A percentile compares a stretch with the other conserved stretches of the same genome.
Evolutionary conservation across 2,797 vertebrate genomes (phyloP).

Genomic region (Streptopelia turtur): DNA sequence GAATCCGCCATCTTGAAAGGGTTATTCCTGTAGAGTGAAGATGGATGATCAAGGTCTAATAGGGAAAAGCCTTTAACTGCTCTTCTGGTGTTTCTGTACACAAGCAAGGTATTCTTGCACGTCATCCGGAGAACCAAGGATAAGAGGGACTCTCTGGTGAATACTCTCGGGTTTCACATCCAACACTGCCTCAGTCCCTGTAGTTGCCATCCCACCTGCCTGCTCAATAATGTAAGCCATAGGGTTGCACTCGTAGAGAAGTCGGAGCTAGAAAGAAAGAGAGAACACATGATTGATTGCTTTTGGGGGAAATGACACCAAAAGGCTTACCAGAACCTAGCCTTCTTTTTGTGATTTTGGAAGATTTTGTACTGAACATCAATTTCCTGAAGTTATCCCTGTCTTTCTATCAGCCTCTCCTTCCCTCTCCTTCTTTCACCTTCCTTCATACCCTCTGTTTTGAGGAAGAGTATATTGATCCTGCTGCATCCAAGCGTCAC

Average conservation of each 20-base stretch:
- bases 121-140: conserved; percentile 91
- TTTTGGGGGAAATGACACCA: background rate
- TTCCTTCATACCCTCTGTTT: background rate
- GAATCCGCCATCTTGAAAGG: background rate
- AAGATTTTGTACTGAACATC: background rate
- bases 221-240: conserved; percentile 94
- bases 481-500: background rate
- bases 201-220: conserved; percentile 91
- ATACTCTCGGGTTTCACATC: conserved; percentile 90
- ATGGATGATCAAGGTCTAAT: background rate
- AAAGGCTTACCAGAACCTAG: background rate
- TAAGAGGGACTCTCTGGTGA: conserved; percentile 89
- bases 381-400: background rate
- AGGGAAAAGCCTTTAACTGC: conserved; percentile 56
- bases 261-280: conserved; percentile 83
- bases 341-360: background rate
- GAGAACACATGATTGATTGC: background rate
- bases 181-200: conserved; percentile 84
- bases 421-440: background rate
- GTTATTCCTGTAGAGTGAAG: background rate
- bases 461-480: background rate
- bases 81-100: conserved; percentile 86
- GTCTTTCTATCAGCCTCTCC: background rate
- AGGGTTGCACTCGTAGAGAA: conserved; percentile 95
- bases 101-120: conserved; percentile 90